Evolutionary conservation across 2,113 vertebrate species (phyloP).

Genomic region (Varanus salvator): DNA sequence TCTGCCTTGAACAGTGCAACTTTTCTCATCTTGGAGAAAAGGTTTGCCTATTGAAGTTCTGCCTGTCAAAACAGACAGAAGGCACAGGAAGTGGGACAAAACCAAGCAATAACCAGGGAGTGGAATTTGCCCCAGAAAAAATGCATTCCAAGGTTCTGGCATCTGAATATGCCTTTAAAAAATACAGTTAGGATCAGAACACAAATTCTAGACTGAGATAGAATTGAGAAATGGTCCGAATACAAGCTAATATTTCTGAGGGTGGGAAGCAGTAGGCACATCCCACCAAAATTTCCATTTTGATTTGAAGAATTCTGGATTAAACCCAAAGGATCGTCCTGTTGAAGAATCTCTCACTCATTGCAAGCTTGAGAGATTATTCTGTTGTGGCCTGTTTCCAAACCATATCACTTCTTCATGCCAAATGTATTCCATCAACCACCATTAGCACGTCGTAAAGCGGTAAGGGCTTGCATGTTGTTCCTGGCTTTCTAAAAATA

Average conservation of each 20-base stretch:
- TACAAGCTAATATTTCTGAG: background rate
- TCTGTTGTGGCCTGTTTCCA: background rate
- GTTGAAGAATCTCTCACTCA: background rate
- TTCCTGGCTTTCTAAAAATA: conserved; percentile 17
- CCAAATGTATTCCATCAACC: conserved; percentile 2
- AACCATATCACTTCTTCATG: background rate
- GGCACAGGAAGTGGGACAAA: background rate
- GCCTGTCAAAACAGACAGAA: background rate
- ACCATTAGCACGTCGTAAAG: conserved; percentile 2
- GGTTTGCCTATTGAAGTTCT: background rate
- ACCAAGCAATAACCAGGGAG: background rate
- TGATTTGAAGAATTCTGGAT: background rate
- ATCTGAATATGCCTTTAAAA: background rate
- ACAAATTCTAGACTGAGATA: background rate
- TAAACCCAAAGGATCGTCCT: background rate
- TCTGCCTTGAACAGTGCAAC: background rate
- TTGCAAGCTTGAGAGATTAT: background rate
- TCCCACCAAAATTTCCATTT: background rate
- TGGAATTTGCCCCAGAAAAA: background rate
- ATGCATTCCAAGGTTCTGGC: background rate
- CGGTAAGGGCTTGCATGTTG: no score
- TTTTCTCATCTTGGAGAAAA: background rate
- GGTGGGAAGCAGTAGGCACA: no score
- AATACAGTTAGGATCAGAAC: background rate
- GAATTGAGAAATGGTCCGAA: background rate